Evolutionary conservation across 2,888 invertebrate species (phyloP).

Genomic region (Ennomos erosarius): DNA sequence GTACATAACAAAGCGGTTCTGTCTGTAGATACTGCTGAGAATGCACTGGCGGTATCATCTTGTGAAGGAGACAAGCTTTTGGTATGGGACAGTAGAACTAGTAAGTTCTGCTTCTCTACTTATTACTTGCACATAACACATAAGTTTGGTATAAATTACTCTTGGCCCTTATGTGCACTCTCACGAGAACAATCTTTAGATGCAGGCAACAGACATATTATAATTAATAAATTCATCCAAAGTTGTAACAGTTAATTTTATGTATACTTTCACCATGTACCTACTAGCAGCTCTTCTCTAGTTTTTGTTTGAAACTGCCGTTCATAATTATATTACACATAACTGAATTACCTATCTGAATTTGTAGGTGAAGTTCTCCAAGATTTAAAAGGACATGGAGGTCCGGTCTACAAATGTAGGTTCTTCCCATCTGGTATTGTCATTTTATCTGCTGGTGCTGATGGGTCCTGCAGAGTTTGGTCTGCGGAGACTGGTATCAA

Average conservation of each 20-base stretch:
- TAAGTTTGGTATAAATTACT: too few species aligned
- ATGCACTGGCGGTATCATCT: slow-evolving; percentile 87
- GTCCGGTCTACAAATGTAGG: slow-evolving; percentile 87
- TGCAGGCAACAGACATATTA: too few species aligned
- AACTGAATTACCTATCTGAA: slow-evolving; percentile 43
- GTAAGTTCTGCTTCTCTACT: slow-evolving; percentile 54
- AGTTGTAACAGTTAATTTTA: too few species aligned
- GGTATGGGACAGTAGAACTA: slow-evolving; percentile 87
- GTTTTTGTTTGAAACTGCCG: too few species aligned
- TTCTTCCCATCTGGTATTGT: slow-evolving; percentile 91
- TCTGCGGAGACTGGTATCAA: slow-evolving; percentile 88
- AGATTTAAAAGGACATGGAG: slow-evolving; percentile 87
- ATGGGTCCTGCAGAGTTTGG: slow-evolving; percentile 89
- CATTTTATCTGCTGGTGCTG: slow-evolving; percentile 88
- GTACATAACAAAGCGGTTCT: slow-evolving; percentile 80
- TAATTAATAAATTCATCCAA: too few species aligned
- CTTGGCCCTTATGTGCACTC: too few species aligned
- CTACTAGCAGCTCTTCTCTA: too few species aligned
- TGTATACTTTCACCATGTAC: too few species aligned
- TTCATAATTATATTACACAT: too few species aligned
- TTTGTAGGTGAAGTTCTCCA: slow-evolving; percentile 73
- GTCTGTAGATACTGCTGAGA: slow-evolving; percentile 82
- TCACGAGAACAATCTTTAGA: too few species aligned
- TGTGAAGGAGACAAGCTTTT: slow-evolving; percentile 85
- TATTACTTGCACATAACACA: too few species aligned